Percentiles rank a stretch among this genome's conserved stretches.
These are phyloP conservation scores for Trissoscelio sp. DNA, from an alignment of 2,888 invertebrate species.

Conservation along the genomic window DNA sequence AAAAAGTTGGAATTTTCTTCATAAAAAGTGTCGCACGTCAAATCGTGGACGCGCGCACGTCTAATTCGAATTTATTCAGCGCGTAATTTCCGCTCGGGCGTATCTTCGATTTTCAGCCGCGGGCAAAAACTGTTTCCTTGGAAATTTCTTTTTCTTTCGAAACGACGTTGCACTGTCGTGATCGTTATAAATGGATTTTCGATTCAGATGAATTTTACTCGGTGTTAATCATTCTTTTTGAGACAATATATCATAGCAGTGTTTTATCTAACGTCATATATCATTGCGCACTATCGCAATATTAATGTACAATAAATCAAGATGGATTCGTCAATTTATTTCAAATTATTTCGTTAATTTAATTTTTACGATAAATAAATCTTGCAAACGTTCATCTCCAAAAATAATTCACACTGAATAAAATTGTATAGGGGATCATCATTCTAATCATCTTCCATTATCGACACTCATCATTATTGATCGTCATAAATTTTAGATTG, in stretches of 20 bases:
- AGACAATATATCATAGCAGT: conserved; percentile 36
- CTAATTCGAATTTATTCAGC: conserved; percentile 21
- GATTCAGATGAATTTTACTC: conserved; percentile 42
- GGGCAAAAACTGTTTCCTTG: background rate
- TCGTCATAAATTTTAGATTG: background rate
- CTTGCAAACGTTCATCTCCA: no score
- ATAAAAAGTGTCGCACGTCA: background rate
- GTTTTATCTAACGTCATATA: conserved; percentile 38
- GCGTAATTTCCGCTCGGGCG: conserved; percentile 2
- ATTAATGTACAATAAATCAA: conserved; percentile 37
- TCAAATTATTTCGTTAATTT: conserved; percentile 38
- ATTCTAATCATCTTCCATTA: background rate
- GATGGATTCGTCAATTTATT: conserved; percentile 29
- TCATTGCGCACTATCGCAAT: conserved; percentile 15
- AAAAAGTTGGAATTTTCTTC: background rate
- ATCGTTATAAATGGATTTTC: conserved; percentile 36
- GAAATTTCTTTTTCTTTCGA: conserved; percentile 14
- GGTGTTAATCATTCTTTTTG: conserved; percentile 41
- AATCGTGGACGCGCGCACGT: background rate
- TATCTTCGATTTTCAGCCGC: conserved; percentile 1
- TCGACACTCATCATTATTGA: background rate
- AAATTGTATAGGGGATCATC: no score
- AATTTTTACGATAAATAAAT: no score
- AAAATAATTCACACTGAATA: no score
- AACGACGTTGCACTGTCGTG: conserved; percentile 15